Evolutionary conservation across 2,113 vertebrate genomes (phyloP).

Genomic region (Gobiocypris rarus): DNA sequence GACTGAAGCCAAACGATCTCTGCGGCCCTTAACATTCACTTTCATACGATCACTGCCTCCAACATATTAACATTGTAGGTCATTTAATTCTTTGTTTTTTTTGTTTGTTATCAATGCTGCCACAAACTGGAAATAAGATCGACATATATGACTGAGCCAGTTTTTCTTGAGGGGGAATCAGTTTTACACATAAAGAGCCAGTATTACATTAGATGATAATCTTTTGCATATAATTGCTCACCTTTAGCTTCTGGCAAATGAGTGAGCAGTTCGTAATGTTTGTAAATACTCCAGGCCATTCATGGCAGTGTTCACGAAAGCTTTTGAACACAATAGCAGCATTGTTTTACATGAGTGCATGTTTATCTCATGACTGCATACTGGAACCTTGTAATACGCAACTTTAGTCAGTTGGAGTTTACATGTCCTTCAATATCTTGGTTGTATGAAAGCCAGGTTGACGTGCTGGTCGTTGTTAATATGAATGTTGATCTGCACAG

Average conservation of each 20-base stretch:
- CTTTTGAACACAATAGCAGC: background rate
- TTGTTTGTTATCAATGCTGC: conserved; percentile 19
- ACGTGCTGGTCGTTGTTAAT: background rate
- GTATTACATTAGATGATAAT: background rate
- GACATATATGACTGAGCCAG: background rate
- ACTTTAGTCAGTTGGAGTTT: background rate
- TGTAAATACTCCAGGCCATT: conserved; percentile 4
- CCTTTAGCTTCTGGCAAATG: background rate
- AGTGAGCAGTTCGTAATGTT: background rate
- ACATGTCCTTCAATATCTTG: background rate
- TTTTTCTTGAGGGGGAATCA: background rate
- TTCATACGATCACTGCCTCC: background rate
- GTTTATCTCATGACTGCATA: conserved; percentile 16
- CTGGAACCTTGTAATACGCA: background rate
- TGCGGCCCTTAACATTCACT: background rate
- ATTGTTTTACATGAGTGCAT: conserved; percentile 13
- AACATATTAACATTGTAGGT: background rate
- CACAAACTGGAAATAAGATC: conserved; percentile 18
- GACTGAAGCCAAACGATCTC: background rate
- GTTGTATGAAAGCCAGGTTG: background rate
- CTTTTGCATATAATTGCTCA: background rate
- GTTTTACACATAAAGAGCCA: background rate
- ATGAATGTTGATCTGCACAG: background rate
- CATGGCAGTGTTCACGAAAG: background rate
- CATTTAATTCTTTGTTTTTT: background rate